Evolutionary conservation across 2,797 vertebrate species (phyloP).

Genomic region (Alfaro cultratus): DNA sequence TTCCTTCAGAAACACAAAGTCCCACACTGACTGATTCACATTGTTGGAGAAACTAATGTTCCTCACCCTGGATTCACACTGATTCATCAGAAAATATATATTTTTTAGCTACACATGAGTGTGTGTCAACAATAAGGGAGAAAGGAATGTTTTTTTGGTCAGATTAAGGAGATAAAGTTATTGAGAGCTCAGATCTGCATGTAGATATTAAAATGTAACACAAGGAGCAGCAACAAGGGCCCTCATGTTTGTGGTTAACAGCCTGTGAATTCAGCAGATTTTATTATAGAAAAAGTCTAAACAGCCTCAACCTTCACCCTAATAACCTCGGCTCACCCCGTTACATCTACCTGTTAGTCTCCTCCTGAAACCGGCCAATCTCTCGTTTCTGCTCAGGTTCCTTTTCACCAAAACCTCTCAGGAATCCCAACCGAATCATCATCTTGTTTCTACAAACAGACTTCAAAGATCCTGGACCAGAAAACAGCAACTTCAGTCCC

Average conservation of each 20-base stretch:
- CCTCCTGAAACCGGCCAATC: too few relatives aligned
- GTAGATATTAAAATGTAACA: not conserved
- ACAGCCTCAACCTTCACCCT: not conserved
- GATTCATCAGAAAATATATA: not conserved
- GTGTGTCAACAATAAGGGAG: not conserved
- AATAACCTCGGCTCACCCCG: too few relatives aligned
- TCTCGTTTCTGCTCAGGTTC: too few relatives aligned
- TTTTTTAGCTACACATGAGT: too few relatives aligned
- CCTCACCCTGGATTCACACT: not conserved
- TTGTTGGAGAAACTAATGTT: not conserved
- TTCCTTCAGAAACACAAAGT: not conserved
- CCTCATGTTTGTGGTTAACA: not conserved
- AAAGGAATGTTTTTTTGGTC: not conserved
- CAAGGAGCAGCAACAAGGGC: not conserved
- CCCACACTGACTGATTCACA: not conserved
- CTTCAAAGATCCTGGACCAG: too few relatives aligned
- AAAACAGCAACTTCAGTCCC: too few relatives aligned
- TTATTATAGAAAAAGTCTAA: not conserved
- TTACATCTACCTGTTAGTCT: too few relatives aligned
- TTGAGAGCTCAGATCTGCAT: not conserved
- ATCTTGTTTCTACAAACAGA: too few relatives aligned
- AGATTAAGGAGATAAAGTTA: not conserved
- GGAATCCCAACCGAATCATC: too few relatives aligned
- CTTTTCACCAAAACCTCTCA: too few relatives aligned
- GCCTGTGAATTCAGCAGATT: not conserved